Base-by-base conservation (phyloP, 2,113 vertebrate species). In the Rana temporaria region DNA sequence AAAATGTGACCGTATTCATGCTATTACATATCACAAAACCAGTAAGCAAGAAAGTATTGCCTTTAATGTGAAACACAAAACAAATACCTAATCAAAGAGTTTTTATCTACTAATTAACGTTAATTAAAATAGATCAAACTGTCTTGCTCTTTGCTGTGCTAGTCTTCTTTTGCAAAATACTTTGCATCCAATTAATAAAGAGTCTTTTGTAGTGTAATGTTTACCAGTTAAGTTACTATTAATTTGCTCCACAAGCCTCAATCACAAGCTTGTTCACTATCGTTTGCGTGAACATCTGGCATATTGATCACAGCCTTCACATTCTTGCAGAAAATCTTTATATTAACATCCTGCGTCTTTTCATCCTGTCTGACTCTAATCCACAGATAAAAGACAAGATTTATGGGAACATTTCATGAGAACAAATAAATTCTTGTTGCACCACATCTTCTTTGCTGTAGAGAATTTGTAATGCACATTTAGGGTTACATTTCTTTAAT, bases 191-290 rank as follows among this genome's bases (percentile, higher is more conserved):
- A 74, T 57, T 56, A 24, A 30, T 53, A 8, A 9, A 7, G 17
- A 24, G 18, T 18, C 34, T 57, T 19, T 38, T 57, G 19, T 30
- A n/a, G 1, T 17, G 24, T 34, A 64, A 24, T 65, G 52, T 67
- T 56, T 38, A 34, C 30, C 30, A 82, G 74, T 74, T 82, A 66
- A 17, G 60, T 38, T 66, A 19, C 62, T 22, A 65, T 74, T 82
- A 66, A 68, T 30, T 68, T 70, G 52, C 32, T 24, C 30, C 30
- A 22, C 9, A 56, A 18, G 60, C 32, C 60, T 42, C 34, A 82
- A 67, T 66, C 63, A 55, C 34, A 42, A 18, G 2, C 19, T 19
- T 20, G 34, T 73, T 59, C 48, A 42, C 16, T 5, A 30, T 34
- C 0, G 64, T 15, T 30, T 20, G 32, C 4, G 42, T 14, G 48